Percentiles rank a stretch among this genome's conserved stretches.
Conservation (phyloP, 2,888 invertebrate genomes). For the Caenorhabditis japonica region DNA sequence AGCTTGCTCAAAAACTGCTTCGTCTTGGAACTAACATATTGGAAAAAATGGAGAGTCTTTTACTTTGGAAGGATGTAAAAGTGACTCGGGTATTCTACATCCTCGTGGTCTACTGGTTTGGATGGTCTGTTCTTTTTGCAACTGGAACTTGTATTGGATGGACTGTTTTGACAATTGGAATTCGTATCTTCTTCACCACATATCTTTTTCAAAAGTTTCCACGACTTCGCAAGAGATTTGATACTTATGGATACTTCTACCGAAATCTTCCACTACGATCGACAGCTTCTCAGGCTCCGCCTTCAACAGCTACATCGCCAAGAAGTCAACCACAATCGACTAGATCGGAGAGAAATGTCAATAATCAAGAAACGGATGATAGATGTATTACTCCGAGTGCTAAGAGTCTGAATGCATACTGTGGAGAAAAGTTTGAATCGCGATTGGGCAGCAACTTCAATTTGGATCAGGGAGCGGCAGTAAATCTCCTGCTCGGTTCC, state of each 20-base stretch:
- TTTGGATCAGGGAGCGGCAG: constrained; percentile 49
- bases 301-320: constrained; percentile 4
- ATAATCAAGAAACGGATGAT: constrained; percentile 26
- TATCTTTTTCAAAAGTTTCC: constrained; percentile 79
- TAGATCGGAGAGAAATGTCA: constrained; percentile 12
- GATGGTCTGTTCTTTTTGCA: constrained; percentile 75
- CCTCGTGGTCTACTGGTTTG: constrained; percentile 74
- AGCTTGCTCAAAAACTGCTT: constrained; percentile 78
- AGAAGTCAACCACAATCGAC: constrained; percentile 24
- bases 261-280: constrained; percentile 57
- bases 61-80: constrained; percentile 78
- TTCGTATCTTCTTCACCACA: constrained; percentile 79
- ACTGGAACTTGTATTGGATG: constrained; percentile 75
- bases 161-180: constrained; percentile 76
- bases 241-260: constrained; percentile 68
- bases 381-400: constrained; percentile 42
- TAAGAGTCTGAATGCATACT: constrained; percentile 16
- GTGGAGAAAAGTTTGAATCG: constrained; percentile 56
- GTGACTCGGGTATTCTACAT: constrained; percentile 77
- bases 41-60: constrained; percentile 79
- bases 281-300: background rate
- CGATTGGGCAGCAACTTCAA: constrained; percentile 61
- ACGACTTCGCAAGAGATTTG: constrained; percentile 78
- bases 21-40: constrained; percentile 72
- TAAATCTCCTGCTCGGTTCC: constrained; percentile 42